Conservation (phyloP, 2,888 invertebrate genomes). For the Cerastis rubricosa region DNA sequence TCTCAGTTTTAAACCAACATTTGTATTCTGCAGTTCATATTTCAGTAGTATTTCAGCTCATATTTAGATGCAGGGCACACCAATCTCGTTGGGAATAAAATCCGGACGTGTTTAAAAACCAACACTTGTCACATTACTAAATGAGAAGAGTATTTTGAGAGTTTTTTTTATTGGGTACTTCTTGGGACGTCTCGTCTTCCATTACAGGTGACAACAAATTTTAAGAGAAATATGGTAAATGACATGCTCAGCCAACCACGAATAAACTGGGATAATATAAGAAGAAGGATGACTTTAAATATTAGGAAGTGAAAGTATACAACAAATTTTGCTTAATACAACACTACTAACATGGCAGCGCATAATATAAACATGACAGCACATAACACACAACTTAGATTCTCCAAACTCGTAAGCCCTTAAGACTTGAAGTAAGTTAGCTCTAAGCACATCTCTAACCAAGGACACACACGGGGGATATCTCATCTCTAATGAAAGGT, state of each 20-base stretch:
- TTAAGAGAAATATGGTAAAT: too few relatives aligned
- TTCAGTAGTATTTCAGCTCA: constrained; percentile 64
- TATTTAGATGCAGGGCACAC: constrained; percentile 61
- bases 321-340: background rate
- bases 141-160: constrained; percentile 34
- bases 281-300: background rate
- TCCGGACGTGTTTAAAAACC: constrained; percentile 68
- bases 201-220: too few relatives aligned
- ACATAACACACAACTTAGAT: constrained; percentile 34
- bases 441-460: constrained; percentile 48
- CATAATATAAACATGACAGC: constrained; percentile 20
- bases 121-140: constrained; percentile 57
- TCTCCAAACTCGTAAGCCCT: constrained; percentile 43
- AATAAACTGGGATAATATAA: too few relatives aligned
- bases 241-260: too few relatives aligned
- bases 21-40: constrained; percentile 71
- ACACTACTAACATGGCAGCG: constrained; percentile 5
- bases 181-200: too few relatives aligned
- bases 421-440: constrained; percentile 60
- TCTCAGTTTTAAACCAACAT: constrained; percentile 49
- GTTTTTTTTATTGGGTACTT: constrained; percentile 10
- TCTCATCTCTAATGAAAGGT: constrained; percentile 57
- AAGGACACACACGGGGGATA: constrained; percentile 43
- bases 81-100: constrained; percentile 69
- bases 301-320: too few relatives aligned